Base-by-base conservation (phyloP, 1,140 invertebrate genomes). In the Hypothenemus hampei region DNA sequence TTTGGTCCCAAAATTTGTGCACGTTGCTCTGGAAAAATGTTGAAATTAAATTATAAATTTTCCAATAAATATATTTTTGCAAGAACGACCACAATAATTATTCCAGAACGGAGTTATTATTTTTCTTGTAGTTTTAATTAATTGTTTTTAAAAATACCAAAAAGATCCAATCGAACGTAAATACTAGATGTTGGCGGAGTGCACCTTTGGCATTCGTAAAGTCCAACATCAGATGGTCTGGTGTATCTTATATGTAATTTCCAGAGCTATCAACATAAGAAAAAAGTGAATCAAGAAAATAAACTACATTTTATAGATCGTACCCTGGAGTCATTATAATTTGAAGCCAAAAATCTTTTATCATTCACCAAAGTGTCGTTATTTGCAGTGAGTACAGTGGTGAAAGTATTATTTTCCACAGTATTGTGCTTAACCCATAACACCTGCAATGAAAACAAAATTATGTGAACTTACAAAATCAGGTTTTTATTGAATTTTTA, bases 201-300 rank as follows among this genome's bases (percentile, higher is more conserved):
- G 39, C 82, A 84, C 58, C 87, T 76, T 75, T 86, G 85, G 68
- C 85, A 88, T 69, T 87, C 84, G 63, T 87, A 88, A 18, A 82
- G 69, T n/a, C 85, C 85, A 10, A 75, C 78, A 64, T 88, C 86
- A 13, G 77, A 72, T 8, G 77, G 68, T 26, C 78, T 79, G 4
- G 84, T 83, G 57, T 77, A 78, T 61, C 81, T 79, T 63, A 87
- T 81, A 56, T 82, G 77, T 22, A 87, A 72, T 1, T 78, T 76
- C 84, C 84, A 87, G 59, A 86, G 81, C 61, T 63, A 26, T 31
- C 26, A 31, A 31, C 10, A 13, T 2, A 31, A 11, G 1, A 11
- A 11, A 31, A 31, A 31, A 31, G 13, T 31, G 1, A 31, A 3
- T 31, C 35, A 8, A 37, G 16, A 37, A 37, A 29, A 29, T 37